Conservation (phyloP, 2,113 vertebrate species). For the Saccopteryx bilineata region DNA sequence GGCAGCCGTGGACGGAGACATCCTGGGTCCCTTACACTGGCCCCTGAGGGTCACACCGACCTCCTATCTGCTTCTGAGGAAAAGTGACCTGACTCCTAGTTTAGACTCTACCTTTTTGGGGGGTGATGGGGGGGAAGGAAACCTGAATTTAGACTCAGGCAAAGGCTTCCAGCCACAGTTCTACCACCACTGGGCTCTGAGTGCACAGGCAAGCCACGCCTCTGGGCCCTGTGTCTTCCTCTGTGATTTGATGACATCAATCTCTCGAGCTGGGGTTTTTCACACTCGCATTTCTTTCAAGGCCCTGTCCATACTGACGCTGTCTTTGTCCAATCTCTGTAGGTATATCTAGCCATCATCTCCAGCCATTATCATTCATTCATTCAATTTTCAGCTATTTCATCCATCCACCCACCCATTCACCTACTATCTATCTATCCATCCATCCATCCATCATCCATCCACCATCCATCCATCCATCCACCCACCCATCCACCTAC, state of each 20-base stretch:
- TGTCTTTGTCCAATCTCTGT: not conserved
- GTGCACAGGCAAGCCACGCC: not conserved
- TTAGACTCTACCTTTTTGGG: not conserved
- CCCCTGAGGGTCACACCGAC: rapidly evolving
- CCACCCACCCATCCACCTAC: not conserved
- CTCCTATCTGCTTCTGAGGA: not conserved
- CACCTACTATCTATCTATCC: not conserved
- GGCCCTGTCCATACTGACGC: not conserved
- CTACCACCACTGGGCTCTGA: rapidly evolving
- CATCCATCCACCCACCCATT: not conserved
- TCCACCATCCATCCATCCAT: too few relatives aligned
- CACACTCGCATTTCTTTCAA: not conserved
- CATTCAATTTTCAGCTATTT: too few relatives aligned
- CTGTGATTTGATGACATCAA: not conserved
- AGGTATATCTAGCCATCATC: rapidly evolving
- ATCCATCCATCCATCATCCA: too few relatives aligned
- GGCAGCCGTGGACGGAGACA: not conserved
- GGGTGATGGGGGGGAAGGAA: not conserved
- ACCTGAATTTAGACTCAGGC: not conserved
- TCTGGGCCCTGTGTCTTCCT: not conserved
- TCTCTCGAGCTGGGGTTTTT: not conserved
- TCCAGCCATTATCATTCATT: too few relatives aligned
- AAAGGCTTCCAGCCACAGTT: not conserved
- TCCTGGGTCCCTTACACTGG: rapidly evolving
- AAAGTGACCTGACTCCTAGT: not conserved